A percentile compares a stretch with the other conserved stretches of the same genome.
phyloP scores from a whole-genome alignment of 2,797 vertebrate genomes.

The Myotis pilosus region DNA sequence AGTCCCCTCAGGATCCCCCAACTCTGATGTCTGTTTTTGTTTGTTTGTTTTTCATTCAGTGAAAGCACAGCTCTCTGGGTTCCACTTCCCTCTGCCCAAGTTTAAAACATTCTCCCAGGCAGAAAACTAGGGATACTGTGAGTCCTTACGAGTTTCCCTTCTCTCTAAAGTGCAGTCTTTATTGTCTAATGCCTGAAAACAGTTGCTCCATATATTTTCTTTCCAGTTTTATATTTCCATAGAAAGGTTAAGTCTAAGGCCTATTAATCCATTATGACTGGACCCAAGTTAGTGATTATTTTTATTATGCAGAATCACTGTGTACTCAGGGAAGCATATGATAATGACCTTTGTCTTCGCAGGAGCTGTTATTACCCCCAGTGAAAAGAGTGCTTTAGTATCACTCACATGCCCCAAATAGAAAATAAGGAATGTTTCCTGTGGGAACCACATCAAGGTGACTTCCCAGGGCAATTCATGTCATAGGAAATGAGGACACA shows the following conservation, averaged over 20 bases:
- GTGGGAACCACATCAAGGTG: not conserved
- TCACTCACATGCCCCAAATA: not conserved
- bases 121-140: not conserved
- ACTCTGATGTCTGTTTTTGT: not conserved
- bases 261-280: not conserved
- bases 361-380: not conserved
- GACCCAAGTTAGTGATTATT: conserved; percentile 29
- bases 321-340: not conserved
- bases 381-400: not conserved
- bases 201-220: not conserved
- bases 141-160: not conserved
- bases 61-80: not conserved
- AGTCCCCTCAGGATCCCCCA: not conserved
- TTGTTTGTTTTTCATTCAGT: not conserved
- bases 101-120: not conserved
- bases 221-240: conserved; percentile 18
- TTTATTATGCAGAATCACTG: conserved; percentile 46
- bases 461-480: not conserved
- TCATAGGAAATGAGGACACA: not conserved
- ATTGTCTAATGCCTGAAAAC: not conserved
- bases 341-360: not conserved
- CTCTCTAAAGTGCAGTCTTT: not conserved
- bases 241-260: not conserved
- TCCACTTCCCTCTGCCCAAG: not conserved
- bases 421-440: conserved; percentile 24